A percentile compares a stretch with the other conserved stretches of the same genome.
phyloP scores from a whole-genome alignment of 2,113 vertebrate genomes.

The Scatophagus argus region DNA sequence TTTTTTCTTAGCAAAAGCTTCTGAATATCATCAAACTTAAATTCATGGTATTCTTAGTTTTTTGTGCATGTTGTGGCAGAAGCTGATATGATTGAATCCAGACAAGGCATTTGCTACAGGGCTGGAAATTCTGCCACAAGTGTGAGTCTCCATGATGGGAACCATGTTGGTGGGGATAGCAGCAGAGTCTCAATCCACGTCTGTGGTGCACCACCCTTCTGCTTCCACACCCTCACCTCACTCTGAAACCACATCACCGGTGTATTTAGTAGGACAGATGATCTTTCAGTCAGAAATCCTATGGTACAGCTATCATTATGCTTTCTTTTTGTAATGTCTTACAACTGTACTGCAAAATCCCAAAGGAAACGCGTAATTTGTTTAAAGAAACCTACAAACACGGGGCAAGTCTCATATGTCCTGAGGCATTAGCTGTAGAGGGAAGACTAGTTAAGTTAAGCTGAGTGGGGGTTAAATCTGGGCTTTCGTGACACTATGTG shows the following conservation, averaged over 20 bases:
- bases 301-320: conserved; percentile 30
- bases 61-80: conserved; percentile 59
- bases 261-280: background rate
- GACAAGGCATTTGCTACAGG: conserved; percentile 73
- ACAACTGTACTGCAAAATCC: conserved; percentile 55
- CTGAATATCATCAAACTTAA: conserved; percentile 58
- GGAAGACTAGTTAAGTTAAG: conserved; percentile 34
- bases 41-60: conserved; percentile 58
- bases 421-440: background rate
- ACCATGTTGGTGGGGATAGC: conserved; percentile 75
- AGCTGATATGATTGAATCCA: conserved; percentile 80
- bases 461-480: conserved; percentile 8
- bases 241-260: conserved; percentile 34
- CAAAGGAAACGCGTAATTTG: conserved; percentile 37
- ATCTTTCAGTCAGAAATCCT: conserved; percentile 32
- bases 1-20: conserved; percentile 26
- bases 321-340: conserved; percentile 42
- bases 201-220: conserved; percentile 39
- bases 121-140: conserved; percentile 82
- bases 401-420: conserved; percentile 8
- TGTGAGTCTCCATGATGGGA: conserved; percentile 81
- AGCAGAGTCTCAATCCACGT: conserved; percentile 69
- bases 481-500: background rate
- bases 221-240: conserved; percentile 56
- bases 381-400: conserved; percentile 39